Percentiles rank a stretch among this genome's conserved stretches.
Conservation (phyloP, 2,113 vertebrate species). For the Crotalus horridus region DNA sequence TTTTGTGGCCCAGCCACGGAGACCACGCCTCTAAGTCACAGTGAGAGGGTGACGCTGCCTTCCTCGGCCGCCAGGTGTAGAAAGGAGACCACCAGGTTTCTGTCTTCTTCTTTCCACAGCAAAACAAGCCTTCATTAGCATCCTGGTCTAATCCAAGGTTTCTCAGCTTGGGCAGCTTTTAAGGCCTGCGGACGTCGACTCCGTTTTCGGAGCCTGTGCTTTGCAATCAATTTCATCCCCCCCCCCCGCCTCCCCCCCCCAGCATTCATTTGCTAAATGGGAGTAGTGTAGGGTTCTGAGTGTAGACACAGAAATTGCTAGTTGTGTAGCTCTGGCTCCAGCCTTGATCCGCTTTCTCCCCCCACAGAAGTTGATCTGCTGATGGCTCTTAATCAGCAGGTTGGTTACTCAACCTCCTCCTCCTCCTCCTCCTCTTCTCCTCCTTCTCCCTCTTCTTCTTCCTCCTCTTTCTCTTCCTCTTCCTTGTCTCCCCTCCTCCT, state of each 20-base stretch:
- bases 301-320: conserved; percentile 10
- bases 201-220: neutral
- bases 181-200: too few relatives aligned
- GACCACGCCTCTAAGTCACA: neutral
- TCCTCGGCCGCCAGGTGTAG: neutral
- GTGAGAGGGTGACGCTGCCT: neutral
- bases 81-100: neutral
- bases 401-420: conserved; percentile 45
- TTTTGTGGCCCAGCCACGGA: neutral
- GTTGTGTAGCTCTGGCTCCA: conserved; percentile 6
- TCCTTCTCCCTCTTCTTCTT: too few relatives aligned
- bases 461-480: too few relatives aligned
- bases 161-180: neutral
- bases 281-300: neutral
- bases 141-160: neutral
- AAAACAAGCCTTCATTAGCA: neutral
- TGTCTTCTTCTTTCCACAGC: neutral
- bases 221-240: neutral
- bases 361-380: conserved; percentile 22
- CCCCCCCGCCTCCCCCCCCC: neutral
- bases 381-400: conserved; percentile 48
- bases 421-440: conserved; percentile 32
- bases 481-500: too few relatives aligned
- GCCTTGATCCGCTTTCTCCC: conserved; percentile 7
- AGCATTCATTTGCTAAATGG: neutral